A percentile compares a stretch with the other conserved stretches of the same genome.
These are phyloP conservation scores for Pantherophis vulpinus DNA, from an alignment of 2,797 vertebrate species.

Conservation along the genomic window DNA sequence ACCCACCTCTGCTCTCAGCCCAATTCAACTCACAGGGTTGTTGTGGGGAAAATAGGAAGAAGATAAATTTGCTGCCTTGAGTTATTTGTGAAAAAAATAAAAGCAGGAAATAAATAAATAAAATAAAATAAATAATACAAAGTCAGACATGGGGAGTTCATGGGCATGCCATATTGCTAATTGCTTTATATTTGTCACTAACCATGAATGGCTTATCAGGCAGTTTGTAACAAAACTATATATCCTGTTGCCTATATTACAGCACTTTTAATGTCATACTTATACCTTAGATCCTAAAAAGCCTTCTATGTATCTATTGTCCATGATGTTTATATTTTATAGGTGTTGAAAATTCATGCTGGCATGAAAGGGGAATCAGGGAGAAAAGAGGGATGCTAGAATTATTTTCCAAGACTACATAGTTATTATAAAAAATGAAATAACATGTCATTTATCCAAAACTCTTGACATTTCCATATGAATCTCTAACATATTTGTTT, in stretches of 20 bases:
- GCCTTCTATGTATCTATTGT: not conserved
- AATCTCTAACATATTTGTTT: not conserved
- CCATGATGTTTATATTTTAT: not conserved
- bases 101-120: not conserved
- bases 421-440: not conserved
- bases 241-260: not conserved
- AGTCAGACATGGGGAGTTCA: not conserved
- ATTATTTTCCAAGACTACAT: not conserved
- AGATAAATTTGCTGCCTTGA: not conserved
- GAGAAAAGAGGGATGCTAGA: not conserved
- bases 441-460: not conserved
- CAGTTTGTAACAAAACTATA: not conserved
- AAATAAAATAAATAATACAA: not conserved
- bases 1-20: not conserved
- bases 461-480: not conserved
- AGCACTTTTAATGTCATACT: not conserved
- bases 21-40: not conserved
- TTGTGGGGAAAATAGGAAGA: not conserved
- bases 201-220: not conserved
- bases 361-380: not conserved
- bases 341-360: not conserved
- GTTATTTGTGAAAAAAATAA: not conserved
- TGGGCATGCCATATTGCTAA: not conserved
- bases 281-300: not conserved
- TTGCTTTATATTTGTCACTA: not conserved